Conservation (phyloP, 2,888 invertebrate species). For the Xanthia icteritia region DNA sequence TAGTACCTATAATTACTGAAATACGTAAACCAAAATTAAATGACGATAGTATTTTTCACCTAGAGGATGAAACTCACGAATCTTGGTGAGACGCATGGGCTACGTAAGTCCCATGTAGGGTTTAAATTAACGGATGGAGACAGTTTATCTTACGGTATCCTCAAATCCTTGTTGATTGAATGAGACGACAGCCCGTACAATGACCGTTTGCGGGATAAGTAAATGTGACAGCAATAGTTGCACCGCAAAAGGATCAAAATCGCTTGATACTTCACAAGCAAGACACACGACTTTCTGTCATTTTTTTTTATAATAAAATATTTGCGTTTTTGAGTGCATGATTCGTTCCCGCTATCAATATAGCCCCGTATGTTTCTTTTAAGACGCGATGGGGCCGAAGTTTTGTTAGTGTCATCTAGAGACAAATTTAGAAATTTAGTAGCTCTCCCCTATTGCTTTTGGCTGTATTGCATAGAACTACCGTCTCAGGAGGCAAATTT, state of each 20-base stretch:
- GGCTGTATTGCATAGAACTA: constrained; percentile 69
- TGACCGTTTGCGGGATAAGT: not conserved
- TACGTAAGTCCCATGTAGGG: not conserved
- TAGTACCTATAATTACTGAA: not conserved
- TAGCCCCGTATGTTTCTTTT: constrained; percentile 69
- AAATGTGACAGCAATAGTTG: not conserved
- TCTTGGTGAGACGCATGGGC: not conserved
- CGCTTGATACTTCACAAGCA: not conserved
- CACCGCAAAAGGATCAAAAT: not conserved
- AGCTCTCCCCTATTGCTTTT: constrained; percentile 74
- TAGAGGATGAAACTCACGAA: not conserved
- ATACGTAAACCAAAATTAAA: not conserved
- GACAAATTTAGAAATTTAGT: constrained; percentile 86
- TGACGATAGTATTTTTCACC: not conserved
- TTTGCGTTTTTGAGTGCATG: not conserved
- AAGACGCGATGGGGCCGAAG: constrained; percentile 75
- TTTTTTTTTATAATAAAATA: not conserved
- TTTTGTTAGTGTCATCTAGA: constrained; percentile 85
- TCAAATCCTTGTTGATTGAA: constrained; percentile 46
- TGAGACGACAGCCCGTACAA: not conserved
- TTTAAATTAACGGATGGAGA: constrained; percentile 45
- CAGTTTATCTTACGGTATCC: constrained; percentile 26
- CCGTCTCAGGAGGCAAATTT: constrained; percentile 68
- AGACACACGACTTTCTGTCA: too few relatives aligned
- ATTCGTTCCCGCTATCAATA: constrained; percentile 11